Base-by-base conservation (phyloP, 1,140 invertebrate species). In the Colletes latitarsis region DNA sequence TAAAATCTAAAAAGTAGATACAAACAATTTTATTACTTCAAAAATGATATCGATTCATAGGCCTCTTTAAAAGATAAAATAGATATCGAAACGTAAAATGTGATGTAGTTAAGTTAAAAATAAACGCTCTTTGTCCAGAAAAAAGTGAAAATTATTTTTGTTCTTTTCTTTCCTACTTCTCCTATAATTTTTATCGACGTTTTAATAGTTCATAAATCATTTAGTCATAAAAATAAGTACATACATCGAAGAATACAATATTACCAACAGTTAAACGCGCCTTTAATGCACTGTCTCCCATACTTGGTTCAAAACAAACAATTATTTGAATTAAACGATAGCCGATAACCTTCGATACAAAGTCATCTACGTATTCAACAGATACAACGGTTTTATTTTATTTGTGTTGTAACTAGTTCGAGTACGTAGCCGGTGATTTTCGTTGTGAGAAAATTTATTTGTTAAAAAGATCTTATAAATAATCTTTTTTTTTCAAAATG, bases 81-180 rank as follows among this genome's bases (percentile, higher is more conserved):
- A 1, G 12, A 63, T 68, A n/a, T 68, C 4, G 8, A 39, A 66
- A 62, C 5, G 10, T 43, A 6, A 60, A 72, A n/a, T 39, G 15
- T 21, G 21, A 63, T 68, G 46, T 75, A 82, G 60, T 1, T 55
- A 63, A 71, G n/a, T 58, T 41, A 14, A 49, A 19, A 84, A 84
- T 77, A 84, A 85, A 85, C n/a, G 19, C 19, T 57, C 12, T 68
- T 81, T 67, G 39, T 21, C 58, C 15, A 19, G n/a, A 81, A 55
- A 81, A 49, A 30, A 10, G 21, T 55, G 3, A 63, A 62, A 10
- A 64, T n/a, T 58, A 19, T 64, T 52, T 66, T 53, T 12, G 4
- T 17, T 66, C 53, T 30, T 21, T n/a, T 3, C 49, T 39, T 67
- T 62, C n/a, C 49, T 2, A 75, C 60, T 57, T 6, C 57, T 68